phyloP scores from a whole-genome alignment of 2,797 vertebrate genomes.

The Sebastes goodei region DNA sequence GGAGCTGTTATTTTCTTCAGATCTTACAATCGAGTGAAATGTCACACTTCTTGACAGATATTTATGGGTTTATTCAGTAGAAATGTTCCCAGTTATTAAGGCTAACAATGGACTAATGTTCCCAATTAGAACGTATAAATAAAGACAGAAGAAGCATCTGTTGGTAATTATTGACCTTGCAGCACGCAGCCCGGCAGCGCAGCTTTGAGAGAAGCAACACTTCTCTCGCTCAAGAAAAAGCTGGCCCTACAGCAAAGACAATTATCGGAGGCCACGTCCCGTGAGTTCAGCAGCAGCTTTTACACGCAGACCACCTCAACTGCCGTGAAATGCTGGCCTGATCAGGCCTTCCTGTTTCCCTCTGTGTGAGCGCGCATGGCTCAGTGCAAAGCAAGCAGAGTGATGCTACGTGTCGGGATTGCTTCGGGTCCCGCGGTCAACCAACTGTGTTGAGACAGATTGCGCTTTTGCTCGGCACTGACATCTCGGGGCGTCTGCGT shows the following conservation, averaged over 20 bases:
- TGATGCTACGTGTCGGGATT: constrained; percentile 69
- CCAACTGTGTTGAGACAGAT: constrained; percentile 80
- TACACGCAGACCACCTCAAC: constrained; percentile 60
- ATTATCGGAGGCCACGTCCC: constrained; percentile 30
- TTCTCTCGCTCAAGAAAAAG: constrained; percentile 22
- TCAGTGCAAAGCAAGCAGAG: constrained; percentile 76
- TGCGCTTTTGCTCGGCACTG: constrained; percentile 72
- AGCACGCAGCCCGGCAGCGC: not conserved
- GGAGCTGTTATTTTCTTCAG: constrained; percentile 1
- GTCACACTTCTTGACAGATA: not conserved
- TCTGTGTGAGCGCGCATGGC: constrained; percentile 63
- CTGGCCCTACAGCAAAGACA: constrained; percentile 37
- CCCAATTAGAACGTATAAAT: not conserved
- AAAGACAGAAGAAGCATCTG: constrained; percentile 33
- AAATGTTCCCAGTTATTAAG: not conserved
- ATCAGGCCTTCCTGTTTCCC: constrained; percentile 65
- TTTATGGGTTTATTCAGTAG: not conserved
- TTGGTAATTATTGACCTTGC: constrained; percentile 24
- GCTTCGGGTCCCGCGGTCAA: constrained; percentile 53
- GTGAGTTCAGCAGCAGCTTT: constrained; percentile 39
- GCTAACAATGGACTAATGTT: not conserved
- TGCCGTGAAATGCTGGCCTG: constrained; percentile 56
- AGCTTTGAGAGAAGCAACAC: constrained; percentile 9
- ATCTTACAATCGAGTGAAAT: not conserved
- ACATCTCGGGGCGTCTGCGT: constrained; percentile 75